phyloP scores from a whole-genome alignment of 2,113 vertebrate species.

The Trinectes maculatus region DNA sequence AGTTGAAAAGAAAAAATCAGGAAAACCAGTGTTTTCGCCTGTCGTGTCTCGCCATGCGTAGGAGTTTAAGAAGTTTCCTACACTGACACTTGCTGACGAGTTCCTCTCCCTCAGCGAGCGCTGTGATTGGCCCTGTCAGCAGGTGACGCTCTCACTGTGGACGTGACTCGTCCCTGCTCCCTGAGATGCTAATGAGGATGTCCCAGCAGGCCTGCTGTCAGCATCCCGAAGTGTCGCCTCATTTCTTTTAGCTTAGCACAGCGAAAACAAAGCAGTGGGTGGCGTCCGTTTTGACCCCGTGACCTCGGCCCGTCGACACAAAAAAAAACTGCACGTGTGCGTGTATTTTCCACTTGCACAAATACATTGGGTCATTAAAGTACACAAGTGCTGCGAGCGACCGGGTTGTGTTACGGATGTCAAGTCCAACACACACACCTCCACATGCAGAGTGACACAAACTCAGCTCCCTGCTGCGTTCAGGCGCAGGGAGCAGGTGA shows the following conservation, averaged over 20 bases:
- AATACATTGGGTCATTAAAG: conserved; percentile 52
- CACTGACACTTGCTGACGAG: conserved; percentile 35
- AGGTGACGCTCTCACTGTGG: conserved; percentile 41
- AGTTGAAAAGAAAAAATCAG: not conserved
- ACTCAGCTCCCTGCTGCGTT: conserved; percentile 43
- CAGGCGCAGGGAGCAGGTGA: conserved; percentile 71
- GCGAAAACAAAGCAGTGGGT: conserved; percentile 63
- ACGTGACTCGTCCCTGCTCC: conserved; percentile 41
- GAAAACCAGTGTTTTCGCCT: not conserved
- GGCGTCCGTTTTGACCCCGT: conserved; percentile 29
- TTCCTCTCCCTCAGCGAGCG: too few species aligned
- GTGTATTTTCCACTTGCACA: conserved; percentile 47
- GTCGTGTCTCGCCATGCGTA: not conserved
- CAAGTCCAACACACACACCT: conserved; percentile 15
- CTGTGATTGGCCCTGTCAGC: too few species aligned
- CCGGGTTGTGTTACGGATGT: conserved; percentile 37
- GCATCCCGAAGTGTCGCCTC: conserved; percentile 45
- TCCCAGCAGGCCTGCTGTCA: conserved; percentile 60
- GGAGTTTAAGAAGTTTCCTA: not conserved
- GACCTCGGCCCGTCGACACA: conserved; percentile 26
- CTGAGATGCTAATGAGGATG: conserved; percentile 59
- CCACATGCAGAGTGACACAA: conserved; percentile 16
- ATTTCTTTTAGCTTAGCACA: conserved; percentile 54
- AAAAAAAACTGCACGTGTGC: conserved; percentile 42
- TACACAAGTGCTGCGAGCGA: conserved; percentile 39